A percentile compares a stretch with the other conserved stretches of the same genome.
Evolutionary conservation across 2,797 vertebrate species (phyloP).

Genomic region (Capromys pilorides): DNA sequence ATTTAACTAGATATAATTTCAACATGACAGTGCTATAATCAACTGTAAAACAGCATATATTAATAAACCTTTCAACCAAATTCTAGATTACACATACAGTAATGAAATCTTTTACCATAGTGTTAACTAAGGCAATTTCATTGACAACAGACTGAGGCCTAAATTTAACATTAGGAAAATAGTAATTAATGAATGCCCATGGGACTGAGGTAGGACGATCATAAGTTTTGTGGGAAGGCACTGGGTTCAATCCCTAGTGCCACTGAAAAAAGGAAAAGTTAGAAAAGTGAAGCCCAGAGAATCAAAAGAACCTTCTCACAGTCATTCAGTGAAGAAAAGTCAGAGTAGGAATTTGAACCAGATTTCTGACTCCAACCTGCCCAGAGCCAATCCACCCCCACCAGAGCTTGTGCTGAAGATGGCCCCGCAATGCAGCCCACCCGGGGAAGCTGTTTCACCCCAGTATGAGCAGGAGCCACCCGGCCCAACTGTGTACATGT

Average conservation of each 20-base stretch:
- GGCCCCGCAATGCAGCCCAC: background rate
- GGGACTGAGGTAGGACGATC: background rate
- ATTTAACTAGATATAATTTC: constrained; percentile 9
- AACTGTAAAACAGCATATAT: constrained; percentile 50
- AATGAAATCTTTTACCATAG: background rate
- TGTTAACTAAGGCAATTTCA: background rate
- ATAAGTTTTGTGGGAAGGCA: background rate
- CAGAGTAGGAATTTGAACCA: background rate
- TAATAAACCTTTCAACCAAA: background rate
- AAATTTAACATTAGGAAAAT: constrained; percentile 46
- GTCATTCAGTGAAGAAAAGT: background rate
- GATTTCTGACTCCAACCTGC: constrained; percentile 21
- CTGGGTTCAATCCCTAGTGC: background rate
- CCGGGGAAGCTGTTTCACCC: constrained; percentile 53
- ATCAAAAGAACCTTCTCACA: background rate
- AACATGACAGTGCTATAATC: background rate
- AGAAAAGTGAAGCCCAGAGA: constrained; percentile 51
- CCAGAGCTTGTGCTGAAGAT: background rate
- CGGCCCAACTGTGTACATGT: constrained; percentile 67
- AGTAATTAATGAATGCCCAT: background rate
- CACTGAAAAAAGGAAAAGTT: background rate
- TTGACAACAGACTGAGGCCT: background rate
- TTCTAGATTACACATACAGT: constrained; percentile 3
- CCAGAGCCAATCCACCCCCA: background rate
- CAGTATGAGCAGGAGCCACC: constrained; percentile 75